These are phyloP conservation scores for Mallotus villosus DNA, from an alignment of 2,797 vertebrate species.

Conservation along the genomic window DNA sequence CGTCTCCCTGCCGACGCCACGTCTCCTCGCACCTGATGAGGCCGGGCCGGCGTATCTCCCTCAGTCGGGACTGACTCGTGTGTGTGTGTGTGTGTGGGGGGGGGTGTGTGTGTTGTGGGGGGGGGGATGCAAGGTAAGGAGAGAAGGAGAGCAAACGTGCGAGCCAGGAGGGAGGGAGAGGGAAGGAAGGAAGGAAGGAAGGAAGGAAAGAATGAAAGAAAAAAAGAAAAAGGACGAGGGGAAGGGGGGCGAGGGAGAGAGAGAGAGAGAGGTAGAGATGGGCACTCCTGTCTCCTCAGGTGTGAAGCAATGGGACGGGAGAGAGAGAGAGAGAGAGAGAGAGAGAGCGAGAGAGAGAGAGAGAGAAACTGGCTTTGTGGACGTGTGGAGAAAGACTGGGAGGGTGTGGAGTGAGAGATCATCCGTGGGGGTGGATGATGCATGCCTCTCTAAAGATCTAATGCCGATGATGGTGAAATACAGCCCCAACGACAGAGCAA, in stretches of 20 bases:
- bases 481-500: no score
- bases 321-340: slow-evolving; percentile 1
- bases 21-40: slow-evolving; percentile 66
- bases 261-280: slow-evolving; percentile 18
- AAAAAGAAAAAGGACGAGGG: no score
- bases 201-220: neutral
- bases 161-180: slow-evolving; percentile 26
- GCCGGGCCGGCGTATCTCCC: slow-evolving; percentile 35
- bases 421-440: neutral
- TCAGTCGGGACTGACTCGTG: slow-evolving; percentile 40
- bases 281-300: slow-evolving; percentile 11
- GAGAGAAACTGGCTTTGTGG: slow-evolving; percentile 20
- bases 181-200: neutral
- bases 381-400: slow-evolving; percentile 26
- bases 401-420: neutral
- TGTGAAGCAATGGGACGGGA: slow-evolving; percentile 39
- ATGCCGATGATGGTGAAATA: no score
- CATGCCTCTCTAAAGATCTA: neutral
- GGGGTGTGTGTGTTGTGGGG: slow-evolving; percentile 9
- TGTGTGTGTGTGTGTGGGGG: no score
- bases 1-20: slow-evolving; percentile 50
- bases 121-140: slow-evolving; percentile 38
- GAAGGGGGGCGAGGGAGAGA: neutral
- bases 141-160: slow-evolving; percentile 38
- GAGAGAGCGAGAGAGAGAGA: neutral